Conservation (phyloP, 2,113 vertebrate genomes). For the Abramis brama region DNA sequence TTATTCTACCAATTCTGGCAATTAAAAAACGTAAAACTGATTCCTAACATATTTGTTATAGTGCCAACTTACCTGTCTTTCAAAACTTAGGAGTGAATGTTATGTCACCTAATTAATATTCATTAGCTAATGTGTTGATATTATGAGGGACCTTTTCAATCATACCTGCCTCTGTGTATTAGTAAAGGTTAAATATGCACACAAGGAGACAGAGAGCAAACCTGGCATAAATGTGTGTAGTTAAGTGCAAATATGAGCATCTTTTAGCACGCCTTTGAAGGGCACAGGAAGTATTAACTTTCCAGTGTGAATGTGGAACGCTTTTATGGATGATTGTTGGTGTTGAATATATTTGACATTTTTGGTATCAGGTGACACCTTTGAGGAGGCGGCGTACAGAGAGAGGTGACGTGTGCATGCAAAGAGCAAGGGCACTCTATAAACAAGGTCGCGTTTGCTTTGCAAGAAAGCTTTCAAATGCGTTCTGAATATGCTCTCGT, state of each 20-base stretch:
- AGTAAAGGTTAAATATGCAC: slow-evolving; percentile 15
- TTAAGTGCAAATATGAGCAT: slow-evolving; percentile 16
- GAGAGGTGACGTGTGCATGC: slow-evolving; percentile 14
- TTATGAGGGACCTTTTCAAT: not conserved
- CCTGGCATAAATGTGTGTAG: slow-evolving; percentile 1
- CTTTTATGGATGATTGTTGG: slow-evolving; percentile 28
- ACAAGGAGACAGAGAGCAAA: not conserved
- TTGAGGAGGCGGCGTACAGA: not conserved
- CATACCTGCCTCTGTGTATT: not conserved
- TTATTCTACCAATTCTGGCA: not conserved
- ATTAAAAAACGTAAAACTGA: not conserved
- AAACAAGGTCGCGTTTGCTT: slow-evolving; percentile 38
- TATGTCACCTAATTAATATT: not conserved
- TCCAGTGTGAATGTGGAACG: not conserved
- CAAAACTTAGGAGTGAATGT: slow-evolving; percentile 1
- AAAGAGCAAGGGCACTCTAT: slow-evolving; percentile 18
- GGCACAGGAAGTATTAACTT: slow-evolving; percentile 17
- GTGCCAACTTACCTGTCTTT: not conserved
- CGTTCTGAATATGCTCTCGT: slow-evolving; percentile 32
- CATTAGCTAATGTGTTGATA: not conserved
- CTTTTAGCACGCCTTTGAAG: slow-evolving; percentile 11
- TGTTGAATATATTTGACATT: slow-evolving; percentile 39
- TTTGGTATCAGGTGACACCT: slow-evolving; percentile 13
- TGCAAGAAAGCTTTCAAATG: slow-evolving; percentile 27
- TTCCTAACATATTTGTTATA: not conserved